Evolutionary conservation across 2,113 vertebrate species (phyloP).

Genomic region (Ailurus styani): DNA sequence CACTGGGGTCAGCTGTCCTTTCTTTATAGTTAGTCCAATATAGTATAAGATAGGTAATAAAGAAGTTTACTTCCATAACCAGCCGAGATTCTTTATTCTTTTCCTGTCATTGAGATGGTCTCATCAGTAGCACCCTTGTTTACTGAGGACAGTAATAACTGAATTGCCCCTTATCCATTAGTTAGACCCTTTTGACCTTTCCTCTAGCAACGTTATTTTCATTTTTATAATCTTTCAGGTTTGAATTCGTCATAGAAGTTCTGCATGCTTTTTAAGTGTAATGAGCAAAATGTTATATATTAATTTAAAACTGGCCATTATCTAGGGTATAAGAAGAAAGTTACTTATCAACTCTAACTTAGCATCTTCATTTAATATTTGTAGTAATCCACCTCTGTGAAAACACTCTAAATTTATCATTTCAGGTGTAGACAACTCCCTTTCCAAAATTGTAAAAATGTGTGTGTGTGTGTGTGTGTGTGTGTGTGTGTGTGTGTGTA

Average conservation of each 20-base stretch:
- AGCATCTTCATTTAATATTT: background rate
- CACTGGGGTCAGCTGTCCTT: background rate
- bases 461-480: too few species aligned
- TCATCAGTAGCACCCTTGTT: background rate
- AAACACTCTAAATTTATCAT: background rate
- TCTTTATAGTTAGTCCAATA: background rate
- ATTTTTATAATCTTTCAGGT: background rate
- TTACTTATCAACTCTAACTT: background rate
- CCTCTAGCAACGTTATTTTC: background rate
- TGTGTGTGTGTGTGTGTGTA: too few species aligned
- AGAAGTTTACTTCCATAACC: background rate
- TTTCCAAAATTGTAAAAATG: background rate
- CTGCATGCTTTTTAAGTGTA: background rate
- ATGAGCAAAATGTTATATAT: background rate
- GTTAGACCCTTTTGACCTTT: background rate
- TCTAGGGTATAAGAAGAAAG: background rate
- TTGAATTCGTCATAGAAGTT: slow-evolving; percentile 8
- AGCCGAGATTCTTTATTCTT: background rate
- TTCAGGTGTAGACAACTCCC: background rate
- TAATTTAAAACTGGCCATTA: background rate
- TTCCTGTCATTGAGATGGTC: background rate
- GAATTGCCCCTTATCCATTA: background rate
- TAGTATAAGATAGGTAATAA: background rate
- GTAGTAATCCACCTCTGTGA: background rate
- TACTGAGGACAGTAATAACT: background rate